These are phyloP conservation scores for Latrodectus hesperus DNA, from an alignment of 2,888 invertebrate species.

Conservation along the genomic window DNA sequence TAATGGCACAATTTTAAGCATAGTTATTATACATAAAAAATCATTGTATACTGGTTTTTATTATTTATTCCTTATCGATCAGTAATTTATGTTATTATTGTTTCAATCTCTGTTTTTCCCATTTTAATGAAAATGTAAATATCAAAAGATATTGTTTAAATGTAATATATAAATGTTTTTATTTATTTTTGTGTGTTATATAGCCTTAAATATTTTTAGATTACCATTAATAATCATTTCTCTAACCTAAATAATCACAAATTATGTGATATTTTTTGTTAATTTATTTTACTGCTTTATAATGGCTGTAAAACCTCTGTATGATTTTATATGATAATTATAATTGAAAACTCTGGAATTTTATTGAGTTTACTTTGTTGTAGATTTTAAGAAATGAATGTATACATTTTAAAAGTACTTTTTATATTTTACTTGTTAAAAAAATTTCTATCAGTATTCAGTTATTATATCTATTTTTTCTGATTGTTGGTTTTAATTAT, in stretches of 20 bases:
- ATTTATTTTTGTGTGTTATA: background rate
- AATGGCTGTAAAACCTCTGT: background rate
- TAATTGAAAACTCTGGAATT: background rate
- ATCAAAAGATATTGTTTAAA: background rate
- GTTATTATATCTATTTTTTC: too few species aligned
- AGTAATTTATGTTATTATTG: background rate
- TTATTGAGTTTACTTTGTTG: background rate
- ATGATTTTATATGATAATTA: background rate
- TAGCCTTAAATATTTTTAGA: background rate
- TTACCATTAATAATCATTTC: too few species aligned
- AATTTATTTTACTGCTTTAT: background rate
- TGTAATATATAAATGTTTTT: background rate
- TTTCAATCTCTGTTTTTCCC: background rate
- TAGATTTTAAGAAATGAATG: too few species aligned
- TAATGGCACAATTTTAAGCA: background rate
- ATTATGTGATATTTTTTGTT: background rate
- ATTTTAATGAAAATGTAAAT: background rate
- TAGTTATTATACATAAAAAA: background rate
- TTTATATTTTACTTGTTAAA: too few species aligned
- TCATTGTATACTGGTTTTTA: background rate
- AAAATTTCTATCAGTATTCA: too few species aligned
- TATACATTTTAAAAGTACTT: too few species aligned
- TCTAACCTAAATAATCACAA: background rate
- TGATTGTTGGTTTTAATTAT: too few species aligned
- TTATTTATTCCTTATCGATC: background rate